phyloP scores from a whole-genome alignment of 2,797 vertebrate species.

The Prunella strophiata region DNA sequence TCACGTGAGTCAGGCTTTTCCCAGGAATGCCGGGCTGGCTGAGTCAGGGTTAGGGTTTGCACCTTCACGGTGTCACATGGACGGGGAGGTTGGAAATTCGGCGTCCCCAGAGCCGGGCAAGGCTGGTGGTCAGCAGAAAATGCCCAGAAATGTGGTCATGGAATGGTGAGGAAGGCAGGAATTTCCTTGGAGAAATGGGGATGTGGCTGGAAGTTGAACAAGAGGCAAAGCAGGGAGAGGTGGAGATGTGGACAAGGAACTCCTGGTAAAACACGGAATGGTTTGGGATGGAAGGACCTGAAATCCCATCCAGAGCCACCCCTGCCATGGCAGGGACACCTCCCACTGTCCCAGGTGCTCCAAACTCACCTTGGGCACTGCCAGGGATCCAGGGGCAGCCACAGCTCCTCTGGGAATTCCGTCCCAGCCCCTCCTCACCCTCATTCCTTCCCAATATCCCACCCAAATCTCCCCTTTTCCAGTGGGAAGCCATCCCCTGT shows the following conservation, averaged over 20 bases:
- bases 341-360: accelerated
- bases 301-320: accelerated
- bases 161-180: background rate
- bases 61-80: accelerated
- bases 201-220: accelerated
- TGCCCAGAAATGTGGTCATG: accelerated
- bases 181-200: accelerated
- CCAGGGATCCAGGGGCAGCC: background rate
- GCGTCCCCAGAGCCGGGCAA: accelerated
- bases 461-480: accelerated
- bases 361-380: background rate
- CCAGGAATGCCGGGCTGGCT: background rate
- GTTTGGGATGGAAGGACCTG: background rate
- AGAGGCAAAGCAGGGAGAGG: background rate
- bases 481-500: background rate
- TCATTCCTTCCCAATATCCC: background rate
- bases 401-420: background rate
- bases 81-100: accelerated
- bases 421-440: background rate
- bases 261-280: background rate
- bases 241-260: accelerated
- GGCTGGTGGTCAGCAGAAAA: accelerated
- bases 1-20: background rate
- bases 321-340: background rate
- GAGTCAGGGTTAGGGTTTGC: background rate